Evolutionary conservation across 1,140 invertebrate species (phyloP).

Genomic region (Heliconius congener): DNA sequence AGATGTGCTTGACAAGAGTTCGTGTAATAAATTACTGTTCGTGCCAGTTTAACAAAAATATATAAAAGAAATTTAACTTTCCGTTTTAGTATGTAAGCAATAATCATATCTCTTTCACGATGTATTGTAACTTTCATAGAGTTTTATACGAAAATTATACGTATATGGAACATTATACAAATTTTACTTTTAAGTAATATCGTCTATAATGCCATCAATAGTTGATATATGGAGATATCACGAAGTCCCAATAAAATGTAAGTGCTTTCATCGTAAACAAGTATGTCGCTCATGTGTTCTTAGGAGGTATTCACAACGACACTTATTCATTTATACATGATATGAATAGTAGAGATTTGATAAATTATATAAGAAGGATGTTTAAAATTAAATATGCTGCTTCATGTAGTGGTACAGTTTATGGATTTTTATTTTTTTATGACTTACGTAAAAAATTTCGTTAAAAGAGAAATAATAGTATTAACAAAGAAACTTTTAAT

Average conservation of each 20-base stretch:
- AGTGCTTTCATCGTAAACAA: slow-evolving; percentile 65
- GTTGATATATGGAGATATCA: slow-evolving; percentile 55
- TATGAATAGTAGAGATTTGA: background rate
- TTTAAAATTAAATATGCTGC: too few relatives aligned
- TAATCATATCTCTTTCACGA: slow-evolving; percentile 3
- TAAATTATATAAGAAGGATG: too few relatives aligned
- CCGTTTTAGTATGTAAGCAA: background rate
- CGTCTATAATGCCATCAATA: slow-evolving; percentile 32
- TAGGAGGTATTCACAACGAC: slow-evolving; percentile 28
- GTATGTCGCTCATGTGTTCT: slow-evolving; percentile 52
- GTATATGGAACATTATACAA: slow-evolving; percentile 28
- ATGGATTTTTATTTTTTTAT: too few relatives aligned
- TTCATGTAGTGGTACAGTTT: too few relatives aligned
- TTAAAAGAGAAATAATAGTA: too few relatives aligned
- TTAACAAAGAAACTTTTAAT: too few relatives aligned
- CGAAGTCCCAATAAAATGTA: slow-evolving; percentile 68
- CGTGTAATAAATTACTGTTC: background rate
- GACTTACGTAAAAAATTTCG: too few relatives aligned
- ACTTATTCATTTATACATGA: background rate
- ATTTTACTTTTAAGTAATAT: slow-evolving; percentile 43
- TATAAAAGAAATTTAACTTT: background rate
- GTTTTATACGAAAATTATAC: slow-evolving; percentile 31
- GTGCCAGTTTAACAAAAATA: background rate
- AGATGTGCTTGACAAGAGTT: background rate
- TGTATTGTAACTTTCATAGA: slow-evolving; percentile 5